Conservation (phyloP, 2,797 vertebrate species). For the Chromobotia macracanthus region DNA sequence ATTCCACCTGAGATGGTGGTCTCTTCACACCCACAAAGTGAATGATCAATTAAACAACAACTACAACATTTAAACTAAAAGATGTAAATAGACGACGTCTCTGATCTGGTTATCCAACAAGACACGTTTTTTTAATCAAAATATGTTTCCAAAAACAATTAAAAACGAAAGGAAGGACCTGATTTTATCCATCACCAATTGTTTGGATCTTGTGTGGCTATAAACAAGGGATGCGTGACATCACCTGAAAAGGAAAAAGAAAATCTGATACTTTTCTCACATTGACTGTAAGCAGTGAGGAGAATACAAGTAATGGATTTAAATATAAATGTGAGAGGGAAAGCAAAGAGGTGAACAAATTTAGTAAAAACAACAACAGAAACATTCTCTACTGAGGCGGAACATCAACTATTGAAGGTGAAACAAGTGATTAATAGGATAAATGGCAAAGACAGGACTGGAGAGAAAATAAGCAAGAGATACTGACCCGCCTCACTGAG, state of each 20-base stretch:
- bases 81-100: neutral
- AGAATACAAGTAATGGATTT: neutral
- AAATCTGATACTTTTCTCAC: no score
- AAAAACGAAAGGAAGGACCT: no score
- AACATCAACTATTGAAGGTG: constrained; percentile 50
- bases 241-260: neutral
- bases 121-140: neutral
- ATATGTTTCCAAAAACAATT: neutral
- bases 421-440: constrained; percentile 69
- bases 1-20: neutral
- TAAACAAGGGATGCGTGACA: no score
- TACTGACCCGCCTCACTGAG: constrained; percentile 18
- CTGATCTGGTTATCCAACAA: neutral
- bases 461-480: constrained; percentile 56
- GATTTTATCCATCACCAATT: no score
- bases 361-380: neutral
- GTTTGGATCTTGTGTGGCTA: no score
- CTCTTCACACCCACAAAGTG: neutral
- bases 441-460: constrained; percentile 36
- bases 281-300: no score
- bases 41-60: no score
- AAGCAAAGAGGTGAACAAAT: neutral
- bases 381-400: neutral
- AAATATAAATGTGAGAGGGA: neutral
- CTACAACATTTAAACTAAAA: neutral